Percentiles rank a stretch among this genome's conserved stretches.
Evolutionary conservation across 2,113 vertebrate species (phyloP).

Genomic region (zebrafish (Danio rerio)): GRCz12tu NC_133189.1:42465001-42465500

Average conservation of each 20-base stretch:
- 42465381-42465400: no score
- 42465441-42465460: no score
- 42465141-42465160: conserved; percentile 34
- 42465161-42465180: conserved; percentile 50
- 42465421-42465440: no score
- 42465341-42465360: no score
- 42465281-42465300: no score
- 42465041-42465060: conserved; percentile 50
- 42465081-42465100: conserved; percentile 42
- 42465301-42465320: background rate
- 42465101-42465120: conserved; percentile 45
- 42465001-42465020: conserved; percentile 12
- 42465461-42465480: no score
- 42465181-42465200: conserved; percentile 22
- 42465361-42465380: no score
- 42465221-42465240: background rate
- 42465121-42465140: conserved; percentile 52
- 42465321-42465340: background rate
- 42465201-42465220: conserved; percentile 23
- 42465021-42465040: conserved; percentile 42
- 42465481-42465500: no score
- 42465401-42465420: no score
- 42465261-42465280: background rate
- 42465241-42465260: background rate
- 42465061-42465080: conserved; percentile 18